phyloP scores from a whole-genome alignment of 2,797 vertebrate genomes.

The Pangasius larnaudii region DNA sequence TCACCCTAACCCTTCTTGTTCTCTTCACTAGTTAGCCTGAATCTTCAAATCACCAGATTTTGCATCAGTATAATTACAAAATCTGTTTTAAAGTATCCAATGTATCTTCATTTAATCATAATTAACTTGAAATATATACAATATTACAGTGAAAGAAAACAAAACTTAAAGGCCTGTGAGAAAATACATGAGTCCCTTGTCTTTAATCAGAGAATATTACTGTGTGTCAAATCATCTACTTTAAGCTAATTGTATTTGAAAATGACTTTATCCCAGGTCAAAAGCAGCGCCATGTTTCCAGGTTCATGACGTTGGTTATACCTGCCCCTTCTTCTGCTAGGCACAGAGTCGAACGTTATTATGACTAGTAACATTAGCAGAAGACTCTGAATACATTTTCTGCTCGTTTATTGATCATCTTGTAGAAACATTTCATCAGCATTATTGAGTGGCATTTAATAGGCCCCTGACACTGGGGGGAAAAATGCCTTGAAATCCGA shows the following conservation, averaged over 20 bases:
- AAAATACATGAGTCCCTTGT: neutral
- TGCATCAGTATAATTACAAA: neutral
- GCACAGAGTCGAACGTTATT: no score
- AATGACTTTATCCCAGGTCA: neutral
- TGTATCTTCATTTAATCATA: neutral
- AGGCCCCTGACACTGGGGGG: neutral
- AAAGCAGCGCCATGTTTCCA: neutral
- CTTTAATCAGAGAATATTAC: neutral
- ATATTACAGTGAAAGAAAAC: neutral
- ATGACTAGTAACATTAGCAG: neutral
- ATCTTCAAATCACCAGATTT: neutral
- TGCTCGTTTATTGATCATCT: neutral
- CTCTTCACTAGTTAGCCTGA: neutral
- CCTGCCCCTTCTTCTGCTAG: neutral
- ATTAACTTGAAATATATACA: neutral
- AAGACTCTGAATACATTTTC: neutral
- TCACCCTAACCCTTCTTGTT: neutral
- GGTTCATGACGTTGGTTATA: neutral
- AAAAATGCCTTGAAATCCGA: neutral
- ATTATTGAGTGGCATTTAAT: neutral
- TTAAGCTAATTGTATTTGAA: neutral
- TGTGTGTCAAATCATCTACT: neutral
- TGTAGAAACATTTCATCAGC: neutral
- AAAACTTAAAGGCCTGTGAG: neutral
- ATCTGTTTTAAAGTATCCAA: neutral